Base-by-base conservation (phyloP, 2,888 invertebrate species). In the Stratiomys singularior region DNA sequence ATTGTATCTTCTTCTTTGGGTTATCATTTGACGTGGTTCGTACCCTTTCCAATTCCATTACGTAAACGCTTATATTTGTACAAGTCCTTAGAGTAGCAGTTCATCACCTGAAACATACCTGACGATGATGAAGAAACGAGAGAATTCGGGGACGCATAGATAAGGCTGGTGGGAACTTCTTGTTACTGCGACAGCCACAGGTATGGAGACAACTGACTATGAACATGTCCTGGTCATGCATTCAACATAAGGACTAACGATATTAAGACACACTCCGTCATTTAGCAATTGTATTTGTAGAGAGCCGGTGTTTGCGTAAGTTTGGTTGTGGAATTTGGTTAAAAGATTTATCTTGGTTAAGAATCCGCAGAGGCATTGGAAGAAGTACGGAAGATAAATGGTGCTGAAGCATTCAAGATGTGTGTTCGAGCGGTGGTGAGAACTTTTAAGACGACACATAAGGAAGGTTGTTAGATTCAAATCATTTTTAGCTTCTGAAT, bases 71-170 rank as follows among this genome's bases (percentile, higher is more conserved):
- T 69, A 69, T 47, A 69, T 69, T 69, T 69, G 69, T 25, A 47
- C 69, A 47, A 69, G 69, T 69, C 13, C 69, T 69, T 69, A 69
- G 47, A 25, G 69, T 21, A 18, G 69, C 25, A 69, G 69, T 69
- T 47, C 69, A 69, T 69, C 69, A 69, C 47, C 69, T 69, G 69
- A 47, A 69, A 47, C 47, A 28, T 21, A 69, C 69, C 69, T 69
- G 66, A 0, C 60, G 21, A 25, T 23, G 60, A 60, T 7, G 25
- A 3, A n/a, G 18, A 5, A 13, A 25, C 3, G 60, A 60, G 21
- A 21, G 21, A 18, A n/a, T n/a, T n/a, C 56, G 56, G 18, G 56
- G 60, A 15, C 15, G n/a, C n/a, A 25, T 60, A 9, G 25, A 25
- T 7, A 21, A n/a, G 64, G 2, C 27, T 37, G 37, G 27, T 7